Evolutionary conservation across 2,113 vertebrate genomes (phyloP).

Genomic region (Corythoichthys intestinalis): DNA sequence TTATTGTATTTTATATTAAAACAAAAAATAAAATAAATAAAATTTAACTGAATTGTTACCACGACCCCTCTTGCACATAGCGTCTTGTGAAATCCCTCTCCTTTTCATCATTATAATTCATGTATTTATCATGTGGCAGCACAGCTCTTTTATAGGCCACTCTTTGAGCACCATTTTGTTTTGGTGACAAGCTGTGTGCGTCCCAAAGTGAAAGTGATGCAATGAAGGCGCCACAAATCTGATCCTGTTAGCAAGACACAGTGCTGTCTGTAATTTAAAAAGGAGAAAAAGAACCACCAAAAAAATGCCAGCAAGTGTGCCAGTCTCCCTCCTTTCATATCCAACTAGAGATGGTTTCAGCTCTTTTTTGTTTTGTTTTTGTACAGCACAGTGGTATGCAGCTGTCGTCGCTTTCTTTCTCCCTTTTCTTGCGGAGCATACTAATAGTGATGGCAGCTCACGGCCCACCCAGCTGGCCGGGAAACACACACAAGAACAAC

Average conservation of each 20-base stretch:
- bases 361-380: slow-evolving; percentile 2
- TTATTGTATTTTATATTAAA: too few species aligned
- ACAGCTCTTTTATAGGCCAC: background rate
- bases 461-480: slow-evolving; percentile 60
- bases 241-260: slow-evolving; percentile 4
- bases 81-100: too few species aligned
- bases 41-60: too few species aligned
- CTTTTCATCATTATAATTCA: too few species aligned
- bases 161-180: background rate
- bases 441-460: slow-evolving; percentile 60
- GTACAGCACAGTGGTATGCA: slow-evolving; percentile 56
- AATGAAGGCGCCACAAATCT: slow-evolving; percentile 31
- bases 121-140: background rate
- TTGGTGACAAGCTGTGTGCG: background rate
- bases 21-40: too few species aligned
- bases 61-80: too few species aligned
- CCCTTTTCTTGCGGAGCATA: slow-evolving; percentile 58
- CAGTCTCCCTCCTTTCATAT: slow-evolving; percentile 67
- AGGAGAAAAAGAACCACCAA: slow-evolving; percentile 39
- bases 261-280: slow-evolving; percentile 46
- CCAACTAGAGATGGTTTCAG: slow-evolving; percentile 50
- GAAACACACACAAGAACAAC: slow-evolving; percentile 53
- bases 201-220: slow-evolving; percentile 13
- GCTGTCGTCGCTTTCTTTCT: slow-evolving; percentile 65
- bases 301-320: slow-evolving; percentile 54